Conservation (phyloP, 2,113 vertebrate species). For the Condylura cristata region DNA sequence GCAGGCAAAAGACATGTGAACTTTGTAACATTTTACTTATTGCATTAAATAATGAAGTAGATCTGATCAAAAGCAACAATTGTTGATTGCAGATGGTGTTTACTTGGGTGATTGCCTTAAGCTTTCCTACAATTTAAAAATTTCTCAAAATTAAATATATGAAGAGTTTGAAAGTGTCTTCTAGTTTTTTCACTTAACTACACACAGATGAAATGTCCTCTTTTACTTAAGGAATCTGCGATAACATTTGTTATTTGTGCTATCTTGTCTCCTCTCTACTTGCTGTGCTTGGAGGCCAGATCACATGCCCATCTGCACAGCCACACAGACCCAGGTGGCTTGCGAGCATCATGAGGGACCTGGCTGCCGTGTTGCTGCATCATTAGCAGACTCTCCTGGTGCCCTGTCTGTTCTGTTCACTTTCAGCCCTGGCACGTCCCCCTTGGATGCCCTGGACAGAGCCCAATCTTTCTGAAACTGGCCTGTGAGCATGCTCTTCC, state of each 20-base stretch:
- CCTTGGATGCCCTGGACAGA: neutral
- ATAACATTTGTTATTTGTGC: neutral
- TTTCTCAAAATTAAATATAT: neutral
- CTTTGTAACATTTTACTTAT: neutral
- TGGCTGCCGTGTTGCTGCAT: neutral
- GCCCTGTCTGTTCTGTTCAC: neutral
- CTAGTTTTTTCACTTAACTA: neutral
- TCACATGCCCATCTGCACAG: no score
- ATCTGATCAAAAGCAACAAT: neutral
- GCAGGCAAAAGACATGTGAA: neutral
- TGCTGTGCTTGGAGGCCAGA: neutral
- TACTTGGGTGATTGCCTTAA: neutral
- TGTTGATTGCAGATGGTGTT: neutral
- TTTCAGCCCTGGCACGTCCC: neutral
- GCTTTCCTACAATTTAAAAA: neutral
- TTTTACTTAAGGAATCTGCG: neutral
- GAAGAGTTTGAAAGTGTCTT: neutral
- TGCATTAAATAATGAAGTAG: slow-evolving; percentile 6
- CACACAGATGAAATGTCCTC: neutral
- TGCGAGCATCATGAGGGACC: neutral
- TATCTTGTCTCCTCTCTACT: neutral
- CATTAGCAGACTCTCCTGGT: neutral
- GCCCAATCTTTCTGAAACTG: neutral
- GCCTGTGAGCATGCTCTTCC: neutral
- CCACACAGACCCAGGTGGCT: neutral